Base-by-base conservation (phyloP, 2,797 vertebrate species). In the Botia kubotai region DNA sequence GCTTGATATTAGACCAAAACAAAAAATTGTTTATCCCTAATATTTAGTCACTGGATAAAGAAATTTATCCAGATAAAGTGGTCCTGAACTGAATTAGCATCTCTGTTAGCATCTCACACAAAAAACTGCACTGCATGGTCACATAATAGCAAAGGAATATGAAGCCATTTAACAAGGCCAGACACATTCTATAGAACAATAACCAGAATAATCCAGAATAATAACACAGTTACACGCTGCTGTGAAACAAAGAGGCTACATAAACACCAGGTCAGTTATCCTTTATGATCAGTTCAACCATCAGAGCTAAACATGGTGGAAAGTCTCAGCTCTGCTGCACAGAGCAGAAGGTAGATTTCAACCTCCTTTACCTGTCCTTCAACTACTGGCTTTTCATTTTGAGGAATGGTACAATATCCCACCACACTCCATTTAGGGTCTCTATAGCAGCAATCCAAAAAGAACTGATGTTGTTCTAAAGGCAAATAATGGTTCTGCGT, bases 371-470 rank as follows among this genome's bases (percentile, higher is more conserved):
- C 50, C 53, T 11, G 63, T 29, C 21, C 21, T 68, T 69, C 23
- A 69, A 11, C 39, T 60, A 39, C 36, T 57, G 33, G 17, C 39
- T 33, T 77, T 84, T 86, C 36, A 67, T 80, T 79, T 68, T 46
- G 46, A 81, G 62, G 68, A 84, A 84, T 75, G 77, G 70, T 48
- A 55, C 72, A 80, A 86, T 53, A 66, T 75, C 71, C 60, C 80
- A 50, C 70, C 62, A 72, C 63, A 75, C 83, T 70, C 73, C 62
- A 79, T 79, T 82, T 68, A 74, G 71, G 78, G 77, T 70, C 58
- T 75, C 23, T 26, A 26, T 26, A 26, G 79, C 73, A 72, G 80
- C 43, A 53, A 62, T 74, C 70, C 74, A 75, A 76, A 70, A 68
- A 84, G 39, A n/a, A 62, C 12, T 62, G 57, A 70, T 68, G 79